Base-by-base conservation (phyloP, 2,888 invertebrate species). In the Pristionchus japonicus region DNA sequence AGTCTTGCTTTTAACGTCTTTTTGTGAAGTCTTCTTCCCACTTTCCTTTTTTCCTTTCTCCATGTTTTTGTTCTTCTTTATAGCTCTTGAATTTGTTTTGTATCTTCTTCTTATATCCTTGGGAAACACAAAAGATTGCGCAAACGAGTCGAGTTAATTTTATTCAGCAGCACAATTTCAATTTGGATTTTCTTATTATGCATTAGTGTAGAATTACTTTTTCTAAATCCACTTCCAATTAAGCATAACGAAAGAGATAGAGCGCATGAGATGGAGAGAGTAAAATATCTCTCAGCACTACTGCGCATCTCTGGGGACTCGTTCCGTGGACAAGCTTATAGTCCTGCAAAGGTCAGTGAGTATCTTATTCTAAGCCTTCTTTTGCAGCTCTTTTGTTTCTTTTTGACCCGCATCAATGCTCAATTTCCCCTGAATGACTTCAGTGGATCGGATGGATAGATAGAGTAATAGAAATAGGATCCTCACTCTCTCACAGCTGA, bases 21-120 rank as follows among this genome's bases (percentile, higher is more conserved):
- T n/a, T 77, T 77, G 40, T 40, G 74, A 37, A 70, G 74, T 77
- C 74, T 77, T 64, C 64, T 31, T 70, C 74, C 74, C 43, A 77
- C 43, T 77, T 77, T 77, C 74, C 17, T n/a, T 77, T 77, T n/a
- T 77, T 77, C 43, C 7, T 77, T 40, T 37, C n/a, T 43, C 31
- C 43, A 4, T 77, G 23, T 77, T 52, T 77, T 43, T 43, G 27
- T 40, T 43, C 43, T 43, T 1, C 2, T 77, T 40, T 77, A 23
- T 43, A 37, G 37, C 17, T 37, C 57, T 11, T 43, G 43, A 43
- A 6, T 11, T 43, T 6, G 43, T 43, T 43, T 43, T n/a, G n/a
- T n/a, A n/a, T 43, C 43, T 6, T 43, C 43, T 43, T 43, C 11
- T 43, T 6, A 43, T 9, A 43, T 43, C 6, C 11, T 43, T 9